phyloP scores from a whole-genome alignment of 2,888 invertebrate genomes.

The Dyspetes luteomarginatus region DNA sequence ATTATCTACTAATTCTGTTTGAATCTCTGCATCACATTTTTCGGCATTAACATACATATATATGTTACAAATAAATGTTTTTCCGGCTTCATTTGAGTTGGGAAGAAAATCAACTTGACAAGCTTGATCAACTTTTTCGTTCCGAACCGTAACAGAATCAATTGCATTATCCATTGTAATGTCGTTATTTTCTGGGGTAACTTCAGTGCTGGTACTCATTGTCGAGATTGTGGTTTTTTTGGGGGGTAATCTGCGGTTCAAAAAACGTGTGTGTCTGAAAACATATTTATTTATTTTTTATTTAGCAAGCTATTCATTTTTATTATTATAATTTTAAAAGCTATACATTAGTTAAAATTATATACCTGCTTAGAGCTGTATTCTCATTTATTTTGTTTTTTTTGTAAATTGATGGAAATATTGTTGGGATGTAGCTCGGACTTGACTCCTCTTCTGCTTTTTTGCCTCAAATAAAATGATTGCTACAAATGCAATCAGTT shows the following conservation, averaged over 20 bases:
- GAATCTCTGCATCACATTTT: conserved; percentile 53
- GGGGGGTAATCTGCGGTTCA: not conserved
- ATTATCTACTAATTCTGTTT: conserved; percentile 45
- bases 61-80: conserved; percentile 54
- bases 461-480: conserved; percentile 40
- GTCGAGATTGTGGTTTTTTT: not conserved
- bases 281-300: not conserved
- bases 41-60: conserved; percentile 34
- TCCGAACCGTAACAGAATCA: not conserved
- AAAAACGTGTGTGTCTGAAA: not conserved
- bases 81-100: not conserved
- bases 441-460: conserved; percentile 24
- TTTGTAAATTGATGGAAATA: not conserved
- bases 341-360: not conserved
- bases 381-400: not conserved
- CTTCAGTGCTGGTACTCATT: not conserved
- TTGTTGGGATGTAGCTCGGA: not conserved
- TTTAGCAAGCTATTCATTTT: not conserved
- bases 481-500: conserved; percentile 33
- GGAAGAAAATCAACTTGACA: conserved; percentile 52
- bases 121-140: conserved; percentile 24
- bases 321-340: not conserved
- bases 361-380: no score
- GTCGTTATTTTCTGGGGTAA: not conserved
- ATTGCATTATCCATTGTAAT: not conserved